Evolutionary conservation across 2,888 invertebrate genomes (phyloP).

Genomic region (Nomada ruficornis): DNA sequence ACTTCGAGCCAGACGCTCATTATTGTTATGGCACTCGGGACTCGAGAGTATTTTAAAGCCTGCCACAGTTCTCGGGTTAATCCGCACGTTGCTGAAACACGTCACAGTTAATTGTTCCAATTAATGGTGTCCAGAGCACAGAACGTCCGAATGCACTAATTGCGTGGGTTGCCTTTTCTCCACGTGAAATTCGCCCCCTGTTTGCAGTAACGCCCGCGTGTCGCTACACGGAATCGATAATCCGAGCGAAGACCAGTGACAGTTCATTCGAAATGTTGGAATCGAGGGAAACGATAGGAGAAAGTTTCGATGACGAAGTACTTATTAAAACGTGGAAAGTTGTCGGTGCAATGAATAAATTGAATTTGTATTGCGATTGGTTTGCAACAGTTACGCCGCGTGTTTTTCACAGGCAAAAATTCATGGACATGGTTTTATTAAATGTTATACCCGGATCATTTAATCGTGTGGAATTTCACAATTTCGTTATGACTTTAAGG

Average conservation of each 20-base stretch:
- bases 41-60: constrained; percentile 24
- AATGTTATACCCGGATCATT: neutral
- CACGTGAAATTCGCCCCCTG: neutral
- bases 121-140: constrained; percentile 7
- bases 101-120: constrained; percentile 23
- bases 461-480: neutral
- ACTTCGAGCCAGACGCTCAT: constrained; percentile 27
- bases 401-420: too few relatives aligned
- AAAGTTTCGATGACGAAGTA: constrained; percentile 12
- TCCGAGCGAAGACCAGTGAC: neutral
- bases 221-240: neutral
- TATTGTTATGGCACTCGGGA: constrained; percentile 23
- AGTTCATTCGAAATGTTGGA: neutral
- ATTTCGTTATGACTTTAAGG: neutral
- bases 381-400: neutral
- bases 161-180: neutral
- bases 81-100: constrained; percentile 18
- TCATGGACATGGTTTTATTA: too few relatives aligned
- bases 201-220: neutral
- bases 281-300: constrained; percentile 14
- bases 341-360: neutral
- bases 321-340: constrained; percentile 13
- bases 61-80: neutral
- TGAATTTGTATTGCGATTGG: too few relatives aligned
- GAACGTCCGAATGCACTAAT: neutral